Base-by-base conservation (phyloP, 30 jellyfish, hydroid and myxozoan genomes). In the Pseudorhiza aurosa region DNA sequence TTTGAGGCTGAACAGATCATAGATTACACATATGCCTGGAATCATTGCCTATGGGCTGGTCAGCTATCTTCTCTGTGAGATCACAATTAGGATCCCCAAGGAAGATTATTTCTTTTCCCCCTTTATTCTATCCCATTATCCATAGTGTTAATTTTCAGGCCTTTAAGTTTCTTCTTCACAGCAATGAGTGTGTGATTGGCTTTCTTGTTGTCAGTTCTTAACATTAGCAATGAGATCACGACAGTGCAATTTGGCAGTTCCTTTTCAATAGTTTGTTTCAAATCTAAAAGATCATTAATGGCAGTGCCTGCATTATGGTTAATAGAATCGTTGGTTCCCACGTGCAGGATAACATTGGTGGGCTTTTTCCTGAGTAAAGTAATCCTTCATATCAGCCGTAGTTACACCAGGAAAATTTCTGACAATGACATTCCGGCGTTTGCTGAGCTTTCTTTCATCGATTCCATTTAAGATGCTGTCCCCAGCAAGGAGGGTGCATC, bases 1-100 rank as follows among this genome's bases (percentile, higher is more conserved):
- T 17, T 68, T 39, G 58, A 68, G 42, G 68, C 60, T 68, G 72
- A 68, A 68, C 68, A 72, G 30, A 26, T 47, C 85, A 22, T 72
- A 53, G 75, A 47, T 72, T 27, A 44, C 50, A 39, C 68, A 73
- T 25, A 30, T 49, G 85, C 85, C 42, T 72, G 7, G 72, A 68
- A 42, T 68, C 83, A 68, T 43, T 68, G 27, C 9, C 15, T 28
- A 68, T 68, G 28, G 85, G 85, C 17, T 45, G 45, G 3, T 28
- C 75, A 72, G 14, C 75, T 33, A 10, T 29, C 65, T 72, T 72
- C 5, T 51, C 14, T 4, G 56, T 7, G 21, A 47, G 8, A 47
- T 47, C 62, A 4, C 22, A 47, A 15, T 47, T 47, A 6, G 25
- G 11, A 44, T 14, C 75, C 28, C 55, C 85, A 21, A 46, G 6